Conservation (phyloP, 2,888 invertebrate species). For the Apodemia duryi region DNA sequence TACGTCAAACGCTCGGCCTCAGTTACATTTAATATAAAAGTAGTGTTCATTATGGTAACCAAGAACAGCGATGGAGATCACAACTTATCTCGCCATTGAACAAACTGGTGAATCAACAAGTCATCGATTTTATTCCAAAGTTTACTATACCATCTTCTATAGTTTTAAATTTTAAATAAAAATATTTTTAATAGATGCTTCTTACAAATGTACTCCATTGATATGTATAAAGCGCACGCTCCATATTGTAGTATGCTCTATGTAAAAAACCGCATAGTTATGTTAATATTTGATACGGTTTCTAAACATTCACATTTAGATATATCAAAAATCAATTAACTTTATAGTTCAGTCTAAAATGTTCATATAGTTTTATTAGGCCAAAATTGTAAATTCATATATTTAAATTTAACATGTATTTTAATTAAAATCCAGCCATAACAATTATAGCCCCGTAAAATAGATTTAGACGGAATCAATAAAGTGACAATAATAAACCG, state of each 20-base stretch:
- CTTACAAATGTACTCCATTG: background rate
- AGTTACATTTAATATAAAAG: too few relatives aligned
- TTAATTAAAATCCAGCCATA: conserved; percentile 4
- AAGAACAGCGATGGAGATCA: too few relatives aligned
- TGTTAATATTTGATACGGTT: conserved; percentile 31
- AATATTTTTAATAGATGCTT: background rate
- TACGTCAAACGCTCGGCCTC: too few relatives aligned
- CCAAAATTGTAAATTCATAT: conserved; percentile 12
- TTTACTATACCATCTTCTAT: too few relatives aligned
- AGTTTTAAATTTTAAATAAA: too few relatives aligned
- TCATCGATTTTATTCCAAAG: too few relatives aligned
- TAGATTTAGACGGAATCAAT: background rate
- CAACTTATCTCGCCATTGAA: too few relatives aligned
- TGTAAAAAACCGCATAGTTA: conserved; percentile 25
- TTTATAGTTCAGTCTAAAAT: conserved; percentile 12
- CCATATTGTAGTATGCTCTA: background rate
- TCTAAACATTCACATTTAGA: conserved; percentile 15
- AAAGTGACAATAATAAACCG: background rate
- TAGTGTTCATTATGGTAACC: too few relatives aligned
- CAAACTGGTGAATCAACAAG: too few relatives aligned
- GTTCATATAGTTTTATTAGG: conserved; percentile 8
- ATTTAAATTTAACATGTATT: conserved; percentile 7
- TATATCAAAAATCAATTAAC: conserved; percentile 13
- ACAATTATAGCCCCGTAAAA: conserved; percentile 10
- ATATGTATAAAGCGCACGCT: conserved; percentile 1